Evolutionary conservation across 2,797 vertebrate species (phyloP), one percentile per base, ranked within the genome.

Genomic region (Dermochelys coriacea): DNA sequence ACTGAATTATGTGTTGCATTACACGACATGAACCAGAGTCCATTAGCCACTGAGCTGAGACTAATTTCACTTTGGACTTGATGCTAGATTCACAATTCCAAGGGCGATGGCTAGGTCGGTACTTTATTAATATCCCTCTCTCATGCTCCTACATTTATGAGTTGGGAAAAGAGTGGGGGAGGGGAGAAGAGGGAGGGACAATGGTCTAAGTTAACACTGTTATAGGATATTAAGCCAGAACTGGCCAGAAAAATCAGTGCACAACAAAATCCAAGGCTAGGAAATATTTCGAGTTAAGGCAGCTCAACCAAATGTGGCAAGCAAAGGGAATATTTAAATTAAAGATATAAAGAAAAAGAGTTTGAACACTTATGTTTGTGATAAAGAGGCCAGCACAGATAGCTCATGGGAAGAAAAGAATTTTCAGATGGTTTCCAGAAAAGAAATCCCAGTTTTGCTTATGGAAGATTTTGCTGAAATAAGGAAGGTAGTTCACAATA

Each of bases 401-500:
- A 12, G 2, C 18, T 71, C 68, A 10, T 21, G 3, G 2, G 34
- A 52, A 68, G 0, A 0, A 25, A 47, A 11, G 15, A 18, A 2
- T 10, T 29, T 75, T 11, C 51, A 2, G 5, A 4, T 1, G 1
- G 1, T 5, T 54, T 23, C 4, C 49, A 2, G 21, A 19, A 45
- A 74, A 74, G 71, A 19, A 29, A 47, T 27, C 0, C 5, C n/a
- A 3, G 8, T 64, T 64, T 3, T 2, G 12, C 8, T 3, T 5
- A 8, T 10, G 51, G 0, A 6, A 47, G 16, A 0, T 29, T 83
- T 45, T 1, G 15, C 55, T 10, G 54, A 11, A 5, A 37, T 1
- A 21, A 15, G 0, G 1, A 59, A 9, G 4, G 0, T 27, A 52
- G 12, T 47, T 21, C 41, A 45, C 12, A 45, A 23, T 41, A 47